These are phyloP conservation scores for Scortum barcoo DNA, from an alignment of 2,113 vertebrate genomes.

Conservation along the genomic window DNA sequence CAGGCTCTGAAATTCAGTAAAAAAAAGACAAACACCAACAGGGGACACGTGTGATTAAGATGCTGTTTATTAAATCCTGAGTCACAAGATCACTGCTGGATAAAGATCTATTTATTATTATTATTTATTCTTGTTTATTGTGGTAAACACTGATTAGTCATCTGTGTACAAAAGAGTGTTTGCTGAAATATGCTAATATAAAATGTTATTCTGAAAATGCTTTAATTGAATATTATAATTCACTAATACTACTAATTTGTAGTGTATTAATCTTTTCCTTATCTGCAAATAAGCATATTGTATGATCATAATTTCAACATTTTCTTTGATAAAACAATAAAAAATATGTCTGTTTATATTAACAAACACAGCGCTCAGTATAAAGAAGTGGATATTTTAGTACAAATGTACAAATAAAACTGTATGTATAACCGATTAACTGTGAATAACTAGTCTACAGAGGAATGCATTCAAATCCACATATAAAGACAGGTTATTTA, in stretches of 20 bases:
- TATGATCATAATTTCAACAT: not conserved
- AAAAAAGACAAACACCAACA: conserved; percentile 2
- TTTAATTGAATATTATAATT: not conserved
- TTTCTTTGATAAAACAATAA: not conserved
- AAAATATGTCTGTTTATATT: not conserved
- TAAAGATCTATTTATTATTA: not conserved
- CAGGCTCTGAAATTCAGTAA: not conserved
- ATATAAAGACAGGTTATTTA: not conserved
- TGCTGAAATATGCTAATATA: not conserved
- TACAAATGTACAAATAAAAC: too few species aligned
- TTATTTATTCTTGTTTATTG: too few species aligned
- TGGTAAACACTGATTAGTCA: not conserved
- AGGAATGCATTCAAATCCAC: not conserved
- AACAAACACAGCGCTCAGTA: not conserved
- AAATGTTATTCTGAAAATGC: not conserved
- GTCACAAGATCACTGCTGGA: not conserved
- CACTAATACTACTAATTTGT: not conserved
- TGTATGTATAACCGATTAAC: too few species aligned
- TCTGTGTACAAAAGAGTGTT: not conserved
- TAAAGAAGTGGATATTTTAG: not conserved
- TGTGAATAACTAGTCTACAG: not conserved
- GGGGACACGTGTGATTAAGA: not conserved
- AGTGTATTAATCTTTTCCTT: not conserved
- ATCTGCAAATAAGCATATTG: not conserved
- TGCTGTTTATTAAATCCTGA: too few species aligned